Evolutionary conservation across 2,888 invertebrate species (phyloP), one percentile per base, ranked within the genome.

Genomic region (Malthinus seriepunctatus): DNA sequence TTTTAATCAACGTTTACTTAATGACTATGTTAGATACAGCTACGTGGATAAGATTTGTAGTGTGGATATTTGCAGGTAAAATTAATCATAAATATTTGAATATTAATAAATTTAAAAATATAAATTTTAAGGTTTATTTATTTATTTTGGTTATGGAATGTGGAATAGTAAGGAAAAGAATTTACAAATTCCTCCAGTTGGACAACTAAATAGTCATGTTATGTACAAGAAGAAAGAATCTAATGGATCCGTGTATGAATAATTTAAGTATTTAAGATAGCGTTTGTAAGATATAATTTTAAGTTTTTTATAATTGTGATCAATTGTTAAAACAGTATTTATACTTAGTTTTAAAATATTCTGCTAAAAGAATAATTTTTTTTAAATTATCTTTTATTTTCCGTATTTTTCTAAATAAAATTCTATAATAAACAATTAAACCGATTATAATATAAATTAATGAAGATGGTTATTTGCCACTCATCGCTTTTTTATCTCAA

Each of bases 31-130:
- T 95, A 63, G 89, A 89, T 60, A 69, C 77, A 0, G 81, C 85
- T 66, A 95, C 95, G 0, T 96, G 95, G 95, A 80, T 91, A 9
- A 81, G 92, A 67, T 91, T 94, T 71, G 79, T 79, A 6, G 79
- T 91, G 39, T 95, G 95, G 95, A 86, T 94, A 79, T 71, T 77
- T 9, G 80, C 93, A 62, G 94, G 94, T 89, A 77, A 81, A 82
- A 74, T 42, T 14, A 56, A 42, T 45, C 44, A 37, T 50, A 45
- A 32, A 33, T 46, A 15, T 11, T n/a, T 8, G 31, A 15, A n/a
- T 6, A 37, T 14, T 11, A 2, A 14, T 39, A 1, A 6, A 9
- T 33, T 8, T 37, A 12, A 51, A 12, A 4, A 5, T 12, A 31
- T 12, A 31, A 39, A 9, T 46, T 76, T 64, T n/a, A 78, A 88